Base-by-base conservation (phyloP, 2,888 invertebrate species). In the Unio pictorum region DNA sequence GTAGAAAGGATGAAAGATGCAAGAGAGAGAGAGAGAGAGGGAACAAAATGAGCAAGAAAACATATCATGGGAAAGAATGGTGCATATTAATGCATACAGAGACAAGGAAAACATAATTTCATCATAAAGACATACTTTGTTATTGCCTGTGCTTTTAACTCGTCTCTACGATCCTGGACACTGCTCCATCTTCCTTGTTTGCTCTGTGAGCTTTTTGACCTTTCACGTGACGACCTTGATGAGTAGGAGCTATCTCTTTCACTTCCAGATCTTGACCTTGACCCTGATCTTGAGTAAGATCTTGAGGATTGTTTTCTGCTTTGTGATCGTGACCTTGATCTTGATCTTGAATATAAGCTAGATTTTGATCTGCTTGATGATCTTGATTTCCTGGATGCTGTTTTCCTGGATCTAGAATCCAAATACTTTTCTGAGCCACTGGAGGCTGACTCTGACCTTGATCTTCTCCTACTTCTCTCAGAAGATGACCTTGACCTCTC, bases 381-480 rank as follows among this genome's bases (percentile, higher is more conserved):
- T 55, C 68, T 73, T 66, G 69, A 71, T 64, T 74, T 73, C 57
- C 75, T 68, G 28, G 72, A 70, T 30, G 76, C 71, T 59, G 66
- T 67, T 60, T 57, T 59, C 56, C 59, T 60, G n/a, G 55, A 26
- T 45, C 67, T 64, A 26, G 18, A 45, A 20, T 62, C 57, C 54
- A 59, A 23, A 15, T 28, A 4, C 55, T 45, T n/a, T 30, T 45
- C 45, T 28, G n/a, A 55, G 55, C 45, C 5, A 64, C 55, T 54
- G 15, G 59, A 59, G 45, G 58, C 0, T 26, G 61, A n/a, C 18
- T 23, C 58, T 65, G 67, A 72, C 28, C 59, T 64, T 60, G 74
- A 72, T 23, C 64, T 55, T 45, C 64, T 57, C 55, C 63, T 59
- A 58, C 58, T 45, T 45, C 68, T 69, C 34, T 66, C 62, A 11